Conservation (phyloP, 2,888 invertebrate genomes). For the Troides oblongomaculatus region DNA sequence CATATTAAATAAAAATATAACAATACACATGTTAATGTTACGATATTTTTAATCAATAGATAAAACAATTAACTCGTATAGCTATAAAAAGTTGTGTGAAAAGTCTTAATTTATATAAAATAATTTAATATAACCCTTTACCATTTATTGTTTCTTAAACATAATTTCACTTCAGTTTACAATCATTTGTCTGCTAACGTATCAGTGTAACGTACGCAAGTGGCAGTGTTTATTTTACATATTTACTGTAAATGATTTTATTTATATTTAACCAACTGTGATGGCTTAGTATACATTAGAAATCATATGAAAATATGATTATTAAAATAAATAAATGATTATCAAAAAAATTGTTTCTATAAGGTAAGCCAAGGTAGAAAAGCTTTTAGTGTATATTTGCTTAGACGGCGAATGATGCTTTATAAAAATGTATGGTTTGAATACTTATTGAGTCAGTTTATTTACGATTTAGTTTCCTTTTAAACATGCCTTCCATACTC, state of each 20-base stretch:
- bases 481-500: conserved; percentile 4
- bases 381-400: not conserved
- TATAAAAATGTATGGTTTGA: not conserved
- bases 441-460: not conserved
- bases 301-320: not conserved
- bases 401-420: not conserved
- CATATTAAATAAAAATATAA: too few relatives aligned
- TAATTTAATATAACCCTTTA: not conserved
- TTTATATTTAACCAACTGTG: not conserved
- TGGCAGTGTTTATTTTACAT: conserved; percentile 7
- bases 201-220: conserved; percentile 24
- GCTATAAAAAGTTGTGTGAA: not conserved
- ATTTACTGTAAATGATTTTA: not conserved
- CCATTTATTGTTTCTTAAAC: not conserved
- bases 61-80: too few relatives aligned
- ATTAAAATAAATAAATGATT: not conserved
- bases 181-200: conserved; percentile 1
- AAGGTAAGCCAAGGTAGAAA: not conserved
- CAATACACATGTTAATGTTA: too few relatives aligned
- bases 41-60: too few relatives aligned
- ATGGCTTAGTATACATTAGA: not conserved
- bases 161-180: conserved; percentile 2
- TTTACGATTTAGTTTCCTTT: conserved; percentile 20
- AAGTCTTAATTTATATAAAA: not conserved
- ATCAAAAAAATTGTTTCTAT: too few relatives aligned